phyloP scores from a whole-genome alignment of 2,797 vertebrate genomes.

The Muscicapa comitata region DNA sequence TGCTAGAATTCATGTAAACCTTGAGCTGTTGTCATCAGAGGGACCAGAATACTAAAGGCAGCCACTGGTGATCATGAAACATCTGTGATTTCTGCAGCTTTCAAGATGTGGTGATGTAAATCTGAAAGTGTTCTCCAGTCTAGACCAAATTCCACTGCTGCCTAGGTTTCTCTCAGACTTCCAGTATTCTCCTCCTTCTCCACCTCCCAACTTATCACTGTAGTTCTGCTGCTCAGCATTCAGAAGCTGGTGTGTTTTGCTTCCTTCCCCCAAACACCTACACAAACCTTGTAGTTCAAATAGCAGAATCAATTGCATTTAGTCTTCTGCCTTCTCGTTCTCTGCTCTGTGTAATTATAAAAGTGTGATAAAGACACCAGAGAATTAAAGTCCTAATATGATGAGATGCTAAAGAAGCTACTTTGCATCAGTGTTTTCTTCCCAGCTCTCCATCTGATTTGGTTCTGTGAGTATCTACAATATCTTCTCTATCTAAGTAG shows the following conservation, averaged over 20 bases:
- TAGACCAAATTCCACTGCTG: not conserved
- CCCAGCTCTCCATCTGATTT: not conserved
- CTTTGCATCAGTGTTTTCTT: slow-evolving; percentile 44
- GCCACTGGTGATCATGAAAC: not conserved
- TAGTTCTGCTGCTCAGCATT: not conserved
- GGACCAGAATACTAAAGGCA: not conserved
- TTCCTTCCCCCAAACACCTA: not conserved
- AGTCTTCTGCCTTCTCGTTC: slow-evolving; percentile 7
- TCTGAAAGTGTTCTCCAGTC: not conserved
- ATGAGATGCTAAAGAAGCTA: slow-evolving; percentile 20
- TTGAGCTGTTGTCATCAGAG: not conserved
- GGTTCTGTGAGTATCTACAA: not conserved
- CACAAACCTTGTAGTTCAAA: not conserved
- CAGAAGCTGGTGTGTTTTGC: not conserved
- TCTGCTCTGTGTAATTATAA: not conserved
- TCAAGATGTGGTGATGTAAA: not conserved
- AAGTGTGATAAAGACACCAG: slow-evolving; percentile 30
- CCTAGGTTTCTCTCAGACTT: not conserved
- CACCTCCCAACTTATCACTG: not conserved
- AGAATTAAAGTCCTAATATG: not conserved
- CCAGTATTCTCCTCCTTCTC: not conserved
- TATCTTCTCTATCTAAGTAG: not conserved
- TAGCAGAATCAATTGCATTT: slow-evolving; percentile 13
- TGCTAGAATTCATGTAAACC: not conserved
- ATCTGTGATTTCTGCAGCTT: not conserved